Percentiles rank a stretch among this genome's conserved stretches.
Evolutionary conservation across 2,113 vertebrate species (phyloP).

Genomic region (Salminus brasiliensis): DNA sequence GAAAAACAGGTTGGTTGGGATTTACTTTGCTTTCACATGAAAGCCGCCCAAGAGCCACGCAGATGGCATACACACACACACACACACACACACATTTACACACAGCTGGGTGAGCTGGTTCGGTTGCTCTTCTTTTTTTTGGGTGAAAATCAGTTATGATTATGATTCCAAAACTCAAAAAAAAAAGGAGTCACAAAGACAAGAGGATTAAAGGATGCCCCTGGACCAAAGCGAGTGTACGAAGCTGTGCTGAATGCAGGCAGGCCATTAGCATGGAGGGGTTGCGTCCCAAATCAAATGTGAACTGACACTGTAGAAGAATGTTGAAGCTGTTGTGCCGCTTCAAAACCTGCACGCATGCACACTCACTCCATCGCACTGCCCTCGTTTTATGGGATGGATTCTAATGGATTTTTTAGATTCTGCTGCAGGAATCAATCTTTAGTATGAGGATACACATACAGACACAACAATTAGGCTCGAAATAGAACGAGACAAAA

Average conservation of each 20-base stretch:
- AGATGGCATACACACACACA: constrained; percentile 17
- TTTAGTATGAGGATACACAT: constrained; percentile 43
- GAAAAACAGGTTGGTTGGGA: constrained; percentile 63
- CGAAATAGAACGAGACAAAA: constrained; percentile 19
- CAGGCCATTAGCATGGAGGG: constrained; percentile 27
- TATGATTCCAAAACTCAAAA: constrained; percentile 32
- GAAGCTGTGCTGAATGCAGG: background rate
- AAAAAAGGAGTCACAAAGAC: background rate
- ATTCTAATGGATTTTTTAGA: constrained; percentile 68
- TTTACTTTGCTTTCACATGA: background rate
- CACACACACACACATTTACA: constrained; percentile 61
- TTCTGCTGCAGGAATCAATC: constrained; percentile 69
- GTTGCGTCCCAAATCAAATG: constrained; percentile 10
- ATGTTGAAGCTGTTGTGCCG: constrained; percentile 30
- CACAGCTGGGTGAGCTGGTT: constrained; percentile 63
- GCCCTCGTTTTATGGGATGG: constrained; percentile 62
- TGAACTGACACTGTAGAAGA: constrained; percentile 31
- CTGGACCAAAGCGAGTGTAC: background rate
- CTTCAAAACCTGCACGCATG: constrained; percentile 42
- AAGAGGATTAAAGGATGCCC: background rate
- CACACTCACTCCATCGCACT: constrained; percentile 59
- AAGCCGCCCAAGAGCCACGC: background rate
- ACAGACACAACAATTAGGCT: constrained; percentile 51
- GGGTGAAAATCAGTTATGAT: too few species aligned
- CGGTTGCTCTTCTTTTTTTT: too few species aligned